Evolutionary conservation across 2,888 invertebrate species (phyloP).

Genomic region (Stenichneumon culpator): DNA sequence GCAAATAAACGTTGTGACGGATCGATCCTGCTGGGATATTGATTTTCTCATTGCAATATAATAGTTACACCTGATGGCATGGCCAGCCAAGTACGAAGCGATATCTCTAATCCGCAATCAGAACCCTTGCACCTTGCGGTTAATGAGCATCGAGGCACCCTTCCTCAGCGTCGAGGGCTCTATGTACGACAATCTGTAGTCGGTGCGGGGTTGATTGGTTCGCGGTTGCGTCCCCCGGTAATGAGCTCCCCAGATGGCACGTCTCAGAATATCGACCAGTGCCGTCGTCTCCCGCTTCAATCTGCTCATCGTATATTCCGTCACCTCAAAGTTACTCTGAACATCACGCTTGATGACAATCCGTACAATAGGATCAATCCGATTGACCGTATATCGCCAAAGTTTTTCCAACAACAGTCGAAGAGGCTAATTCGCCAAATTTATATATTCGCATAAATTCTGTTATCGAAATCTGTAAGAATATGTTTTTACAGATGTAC

Average conservation of each 20-base stretch:
- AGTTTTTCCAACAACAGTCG: not conserved
- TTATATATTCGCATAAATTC: no score
- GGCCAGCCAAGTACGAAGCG: slow-evolving; percentile 36
- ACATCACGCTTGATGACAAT: slow-evolving; percentile 68
- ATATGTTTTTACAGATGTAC: not conserved
- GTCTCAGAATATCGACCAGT: slow-evolving; percentile 82
- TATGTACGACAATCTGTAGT: slow-evolving; percentile 68
- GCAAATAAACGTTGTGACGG: not conserved
- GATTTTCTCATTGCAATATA: slow-evolving; percentile 22
- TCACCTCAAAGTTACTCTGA: slow-evolving; percentile 79
- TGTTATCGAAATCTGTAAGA: no score
- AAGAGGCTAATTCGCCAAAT: no score
- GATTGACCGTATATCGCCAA: slow-evolving; percentile 7
- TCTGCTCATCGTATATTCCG: not conserved
- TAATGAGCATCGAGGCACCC: slow-evolving; percentile 61
- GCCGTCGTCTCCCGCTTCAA: slow-evolving; percentile 35
- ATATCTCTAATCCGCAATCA: slow-evolving; percentile 77
- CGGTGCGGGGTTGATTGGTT: slow-evolving; percentile 83
- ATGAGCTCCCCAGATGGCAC: slow-evolving; percentile 84
- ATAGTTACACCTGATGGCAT: slow-evolving; percentile 56
- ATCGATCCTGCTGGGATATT: not conserved
- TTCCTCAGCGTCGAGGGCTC: slow-evolving; percentile 47
- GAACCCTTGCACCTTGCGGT: slow-evolving; percentile 80
- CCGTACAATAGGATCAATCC: not conserved
- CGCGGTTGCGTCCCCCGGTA: slow-evolving; percentile 84